Conservation (phyloP, 2,797 vertebrate genomes). For the Onychomys leucogaster region DNA sequence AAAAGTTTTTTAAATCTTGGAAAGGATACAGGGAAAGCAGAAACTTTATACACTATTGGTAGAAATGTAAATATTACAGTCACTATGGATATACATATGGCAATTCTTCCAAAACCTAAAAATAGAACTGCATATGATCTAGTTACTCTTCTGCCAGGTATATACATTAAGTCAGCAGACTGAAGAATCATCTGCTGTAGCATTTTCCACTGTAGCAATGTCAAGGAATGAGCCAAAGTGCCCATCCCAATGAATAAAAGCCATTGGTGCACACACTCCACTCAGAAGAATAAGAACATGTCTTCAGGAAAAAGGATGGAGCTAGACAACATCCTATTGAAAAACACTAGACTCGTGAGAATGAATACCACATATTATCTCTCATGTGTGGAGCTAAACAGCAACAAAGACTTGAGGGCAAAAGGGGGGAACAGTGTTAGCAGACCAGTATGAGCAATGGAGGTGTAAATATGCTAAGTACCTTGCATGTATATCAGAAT, state of each 20-base stretch:
- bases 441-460: neutral
- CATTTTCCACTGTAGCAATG: neutral
- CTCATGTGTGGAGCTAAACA: neutral
- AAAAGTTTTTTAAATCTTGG: neutral
- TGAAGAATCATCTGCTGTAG: no score
- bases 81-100: neutral
- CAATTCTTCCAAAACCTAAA: neutral
- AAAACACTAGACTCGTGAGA: neutral
- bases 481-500: neutral
- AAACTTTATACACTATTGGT: neutral
- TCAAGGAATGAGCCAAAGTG: neutral
- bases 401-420: neutral
- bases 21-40: neutral
- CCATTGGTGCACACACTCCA: neutral
- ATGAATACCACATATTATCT: neutral
- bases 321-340: neutral
- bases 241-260: neutral
- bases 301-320: neutral
- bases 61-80: neutral
- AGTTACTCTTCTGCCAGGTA: neutral
- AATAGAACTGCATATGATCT: neutral
- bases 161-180: neutral
- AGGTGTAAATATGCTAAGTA: neutral
- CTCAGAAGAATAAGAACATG: neutral
- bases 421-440: neutral